These are phyloP conservation scores for Diloba caeruleocephala DNA, from an alignment of 2,888 invertebrate genomes.

Conservation along the genomic window DNA sequence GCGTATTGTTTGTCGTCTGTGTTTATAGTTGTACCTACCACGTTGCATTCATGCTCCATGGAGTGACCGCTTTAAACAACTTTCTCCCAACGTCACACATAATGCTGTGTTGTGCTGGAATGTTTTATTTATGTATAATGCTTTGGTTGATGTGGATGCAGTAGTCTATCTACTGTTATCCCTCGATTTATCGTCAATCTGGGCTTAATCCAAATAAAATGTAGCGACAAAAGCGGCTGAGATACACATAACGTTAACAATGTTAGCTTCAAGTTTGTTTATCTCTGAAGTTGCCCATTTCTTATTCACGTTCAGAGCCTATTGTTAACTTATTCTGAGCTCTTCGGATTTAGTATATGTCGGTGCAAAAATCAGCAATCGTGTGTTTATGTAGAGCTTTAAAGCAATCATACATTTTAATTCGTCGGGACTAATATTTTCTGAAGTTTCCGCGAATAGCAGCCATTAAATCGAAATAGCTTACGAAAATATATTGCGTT, in stretches of 20 bases:
- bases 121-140: conserved; percentile 14
- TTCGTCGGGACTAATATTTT: too few species aligned
- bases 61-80: not conserved
- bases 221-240: conserved; percentile 16
- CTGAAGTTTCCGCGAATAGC: too few species aligned
- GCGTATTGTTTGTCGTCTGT: too few species aligned
- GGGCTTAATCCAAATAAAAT: not conserved
- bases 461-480: too few species aligned
- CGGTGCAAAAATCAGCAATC: not conserved
- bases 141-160: conserved; percentile 2
- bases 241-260: conserved; percentile 24
- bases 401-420: too few species aligned
- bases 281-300: conserved; percentile 35
- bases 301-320: conserved; percentile 31
- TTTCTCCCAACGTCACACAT: conserved; percentile 7
- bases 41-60: too few species aligned
- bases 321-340: conserved; percentile 33
- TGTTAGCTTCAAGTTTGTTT: conserved; percentile 27
- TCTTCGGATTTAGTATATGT: not conserved
- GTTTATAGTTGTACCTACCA: too few species aligned
- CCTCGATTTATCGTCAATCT: conserved; percentile 23
- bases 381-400: too few species aligned
- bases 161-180: not conserved
- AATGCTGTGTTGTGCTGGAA: conserved; percentile 1
- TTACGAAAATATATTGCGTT: too few species aligned